Percentiles rank a stretch among this genome's conserved stretches.
phyloP scores from a whole-genome alignment of 2,797 vertebrate species.

The Luscinia luscinia region DNA sequence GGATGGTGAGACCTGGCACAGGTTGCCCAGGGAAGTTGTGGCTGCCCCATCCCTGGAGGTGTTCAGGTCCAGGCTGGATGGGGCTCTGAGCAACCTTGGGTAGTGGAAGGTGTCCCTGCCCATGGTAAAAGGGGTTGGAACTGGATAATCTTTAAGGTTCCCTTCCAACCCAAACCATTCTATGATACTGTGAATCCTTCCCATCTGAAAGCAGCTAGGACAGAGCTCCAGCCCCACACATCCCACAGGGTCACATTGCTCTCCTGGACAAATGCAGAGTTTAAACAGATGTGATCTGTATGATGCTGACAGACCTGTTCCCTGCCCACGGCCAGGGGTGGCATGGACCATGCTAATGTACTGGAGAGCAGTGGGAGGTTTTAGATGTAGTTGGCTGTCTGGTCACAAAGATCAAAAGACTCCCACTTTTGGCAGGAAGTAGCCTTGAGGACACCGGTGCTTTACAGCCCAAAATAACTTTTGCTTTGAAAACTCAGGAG shows the following conservation, averaged over 20 bases:
- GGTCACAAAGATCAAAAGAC: slow-evolving; percentile 3
- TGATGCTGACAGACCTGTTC: slow-evolving; percentile 23
- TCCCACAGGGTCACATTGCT: neutral
- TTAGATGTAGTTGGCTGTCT: neutral
- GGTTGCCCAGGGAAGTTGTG: neutral
- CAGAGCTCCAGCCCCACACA: fast-evolving
- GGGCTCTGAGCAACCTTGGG: neutral
- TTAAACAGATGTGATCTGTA: neutral
- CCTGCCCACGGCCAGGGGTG: neutral
- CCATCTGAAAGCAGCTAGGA: neutral
- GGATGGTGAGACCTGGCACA: neutral
- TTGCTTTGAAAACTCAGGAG: slow-evolving; percentile 3
- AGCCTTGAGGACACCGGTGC: neutral
- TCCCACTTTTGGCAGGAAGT: neutral
- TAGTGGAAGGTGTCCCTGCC: neutral
- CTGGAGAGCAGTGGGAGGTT: neutral
- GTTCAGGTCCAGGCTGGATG: neutral
- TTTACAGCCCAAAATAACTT: slow-evolving; percentile 18
- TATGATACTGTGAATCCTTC: neutral
- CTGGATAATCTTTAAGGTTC: neutral
- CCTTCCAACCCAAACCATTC: neutral
- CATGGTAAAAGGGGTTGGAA: neutral
- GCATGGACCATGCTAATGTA: neutral
- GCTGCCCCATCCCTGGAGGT: neutral
- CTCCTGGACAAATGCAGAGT: neutral